A percentile compares a stretch with the other conserved stretches of the same genome.
phyloP scores from a whole-genome alignment of 2,113 vertebrate genomes.

The Polypterus bichir region DNA sequence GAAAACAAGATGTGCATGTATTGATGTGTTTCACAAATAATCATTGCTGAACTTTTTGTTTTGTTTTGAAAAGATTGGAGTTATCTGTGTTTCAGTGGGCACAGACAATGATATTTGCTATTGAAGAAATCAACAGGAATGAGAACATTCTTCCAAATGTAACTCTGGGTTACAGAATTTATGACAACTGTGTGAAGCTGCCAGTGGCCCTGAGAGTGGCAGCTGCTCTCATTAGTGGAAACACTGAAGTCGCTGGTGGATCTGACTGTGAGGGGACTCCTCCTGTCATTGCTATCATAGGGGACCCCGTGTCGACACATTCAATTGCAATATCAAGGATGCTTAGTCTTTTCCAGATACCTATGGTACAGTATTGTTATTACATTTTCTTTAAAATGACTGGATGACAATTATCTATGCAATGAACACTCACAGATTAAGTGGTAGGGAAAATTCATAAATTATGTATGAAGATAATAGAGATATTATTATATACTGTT shows the following conservation, averaged over 20 bases:
- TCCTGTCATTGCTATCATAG: slow-evolving; percentile 37
- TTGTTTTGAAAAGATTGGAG: slow-evolving; percentile 27
- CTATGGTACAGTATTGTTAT: slow-evolving; percentile 29
- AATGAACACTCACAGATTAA: background rate
- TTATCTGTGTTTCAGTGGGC: slow-evolving; percentile 31
- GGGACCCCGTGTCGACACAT: slow-evolving; percentile 34
- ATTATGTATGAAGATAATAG: background rate
- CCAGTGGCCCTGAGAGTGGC: slow-evolving; percentile 32
- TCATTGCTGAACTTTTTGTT: background rate
- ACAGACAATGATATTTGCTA: slow-evolving; percentile 40
- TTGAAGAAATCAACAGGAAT: slow-evolving; percentile 41
- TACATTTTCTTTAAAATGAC: background rate
- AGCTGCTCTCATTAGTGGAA: slow-evolving; percentile 27
- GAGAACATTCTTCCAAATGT: slow-evolving; percentile 32
- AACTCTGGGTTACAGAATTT: slow-evolving; percentile 38
- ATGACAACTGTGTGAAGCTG: slow-evolving; percentile 37
- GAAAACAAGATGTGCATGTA: too few relatives aligned
- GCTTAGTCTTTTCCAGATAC: slow-evolving; percentile 34
- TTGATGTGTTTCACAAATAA: background rate
- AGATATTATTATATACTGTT: background rate
- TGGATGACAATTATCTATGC: background rate
- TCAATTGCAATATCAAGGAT: slow-evolving; percentile 39
- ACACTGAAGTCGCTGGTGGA: slow-evolving; percentile 14
- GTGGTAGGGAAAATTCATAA: background rate
- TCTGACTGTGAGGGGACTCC: slow-evolving; percentile 26